These are phyloP conservation scores for Chelonia mydas DNA, from an alignment of 2,797 vertebrate species.

Conservation along the genomic window DNA sequence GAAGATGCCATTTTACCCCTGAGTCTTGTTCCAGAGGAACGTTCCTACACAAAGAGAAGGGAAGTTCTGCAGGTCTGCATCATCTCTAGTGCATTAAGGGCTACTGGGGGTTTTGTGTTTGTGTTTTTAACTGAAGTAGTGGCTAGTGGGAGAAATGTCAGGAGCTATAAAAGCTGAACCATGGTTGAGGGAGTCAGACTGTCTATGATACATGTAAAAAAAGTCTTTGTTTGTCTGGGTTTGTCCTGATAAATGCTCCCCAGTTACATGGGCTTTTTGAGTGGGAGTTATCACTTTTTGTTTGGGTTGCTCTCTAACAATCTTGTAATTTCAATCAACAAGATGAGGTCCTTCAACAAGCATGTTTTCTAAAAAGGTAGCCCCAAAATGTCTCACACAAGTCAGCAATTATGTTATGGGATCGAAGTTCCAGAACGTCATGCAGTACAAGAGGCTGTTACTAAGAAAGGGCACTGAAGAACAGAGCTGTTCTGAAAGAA, in stretches of 20 bases:
- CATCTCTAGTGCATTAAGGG: background rate
- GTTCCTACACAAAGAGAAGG: background rate
- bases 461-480: background rate
- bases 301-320: background rate
- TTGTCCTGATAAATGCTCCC: background rate
- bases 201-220: background rate
- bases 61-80: background rate
- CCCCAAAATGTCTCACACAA: background rate
- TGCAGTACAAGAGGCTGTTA: background rate
- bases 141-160: background rate
- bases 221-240: background rate
- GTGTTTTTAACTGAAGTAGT: background rate
- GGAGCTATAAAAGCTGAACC: background rate
- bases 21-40: background rate
- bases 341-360: background rate
- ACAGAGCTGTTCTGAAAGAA: background rate
- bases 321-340: background rate
- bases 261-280: background rate
- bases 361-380: background rate
- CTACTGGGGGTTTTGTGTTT: background rate
- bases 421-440: background rate
- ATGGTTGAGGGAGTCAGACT: background rate
- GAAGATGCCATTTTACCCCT: background rate
- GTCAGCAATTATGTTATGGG: background rate
- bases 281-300: background rate